Base-by-base conservation (phyloP, 2,888 invertebrate genomes). In the Acanthoscelides obtectus region DNA sequence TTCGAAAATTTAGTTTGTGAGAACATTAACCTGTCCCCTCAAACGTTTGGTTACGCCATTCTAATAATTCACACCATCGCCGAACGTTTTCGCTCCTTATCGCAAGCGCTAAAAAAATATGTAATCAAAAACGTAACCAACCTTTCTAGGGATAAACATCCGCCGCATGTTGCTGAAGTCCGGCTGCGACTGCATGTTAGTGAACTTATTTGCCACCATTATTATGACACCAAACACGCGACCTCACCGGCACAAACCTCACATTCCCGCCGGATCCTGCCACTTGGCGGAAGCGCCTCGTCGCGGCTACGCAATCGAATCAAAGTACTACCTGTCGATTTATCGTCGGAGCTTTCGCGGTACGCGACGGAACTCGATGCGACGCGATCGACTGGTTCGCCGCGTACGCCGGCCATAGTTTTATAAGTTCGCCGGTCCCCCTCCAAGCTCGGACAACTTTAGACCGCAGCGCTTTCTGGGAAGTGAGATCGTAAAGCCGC, bases 171-270 rank as follows among this genome's bases (percentile, higher is more conserved):
- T 66, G 72, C 80, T 84, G 66, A 82, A 76, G 74, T 83, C 81
- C 66, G 83, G 82, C 75, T 83, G 81, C 63, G 80, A 79, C 76
- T 82, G 82, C 83, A 84, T 81, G 69, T 80, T 82, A 68, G 80
- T 83, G 70, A 83, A 82, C 78, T 83, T 83, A 75, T 84, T 84
- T 72, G 84, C 84, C 80, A 84, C 84, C 84, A 84, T 84, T 78
- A 77, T 83, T 76, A 75, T 67, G 70, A 69, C 75, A 69, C 69
- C 69, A 72, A 75, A 75, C 68, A 64, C 74, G 73, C 75, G 73
- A 74, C 74, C 45, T 45, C 45, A 45, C 45, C 45, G 45, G 45
- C 45, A 45, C 45, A 45, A 45, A 75, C 73, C 45, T 45, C 45
- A 45, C 45, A 45, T 45, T 6, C 45, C 45, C 45, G 12, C 45